A percentile compares a stretch with the other conserved stretches of the same genome.
Conservation (phyloP, 23 tunicate species). For the Ascidia mentula region DNA sequence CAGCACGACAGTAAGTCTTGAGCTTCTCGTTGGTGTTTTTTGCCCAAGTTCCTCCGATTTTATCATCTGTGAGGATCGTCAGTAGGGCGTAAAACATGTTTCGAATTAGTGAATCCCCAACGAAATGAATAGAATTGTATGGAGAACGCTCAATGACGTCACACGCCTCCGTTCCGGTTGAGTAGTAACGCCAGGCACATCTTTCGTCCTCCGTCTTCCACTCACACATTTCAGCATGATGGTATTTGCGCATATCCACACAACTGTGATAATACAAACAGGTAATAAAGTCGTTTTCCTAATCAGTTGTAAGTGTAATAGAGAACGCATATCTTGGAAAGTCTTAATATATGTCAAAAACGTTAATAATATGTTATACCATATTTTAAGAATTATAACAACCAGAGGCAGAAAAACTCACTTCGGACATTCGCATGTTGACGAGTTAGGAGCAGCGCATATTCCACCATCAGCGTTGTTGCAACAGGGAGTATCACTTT, state of each 20-base stretch:
- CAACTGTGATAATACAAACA: background rate
- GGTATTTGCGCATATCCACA: constrained; percentile 35
- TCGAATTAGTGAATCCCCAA: constrained; percentile 70
- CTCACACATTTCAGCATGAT: constrained; percentile 24
- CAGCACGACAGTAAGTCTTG: background rate
- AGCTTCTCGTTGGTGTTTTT: constrained; percentile 19
- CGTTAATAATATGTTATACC: background rate
- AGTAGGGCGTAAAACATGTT: constrained; percentile 54
- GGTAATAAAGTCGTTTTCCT: background rate
- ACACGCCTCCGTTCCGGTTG: constrained; percentile 15
- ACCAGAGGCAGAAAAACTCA: background rate
- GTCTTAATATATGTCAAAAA: no score
- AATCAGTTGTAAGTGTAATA: background rate
- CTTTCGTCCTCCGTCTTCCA: constrained; percentile 40
- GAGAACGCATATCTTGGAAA: no score
- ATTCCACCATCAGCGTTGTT: background rate
- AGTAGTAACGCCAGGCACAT: constrained; percentile 23
- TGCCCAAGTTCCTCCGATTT: constrained; percentile 24
- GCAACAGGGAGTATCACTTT: background rate
- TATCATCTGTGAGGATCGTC: constrained; percentile 21
- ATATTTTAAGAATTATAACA: background rate
- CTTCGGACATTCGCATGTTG: background rate
- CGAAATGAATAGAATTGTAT: constrained; percentile 18
- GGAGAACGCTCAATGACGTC: constrained; percentile 20
- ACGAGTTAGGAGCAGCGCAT: background rate